Evolutionary conservation across 2,797 vertebrate genomes (phyloP).

Genomic region (Enteromius argenteus): DNA sequence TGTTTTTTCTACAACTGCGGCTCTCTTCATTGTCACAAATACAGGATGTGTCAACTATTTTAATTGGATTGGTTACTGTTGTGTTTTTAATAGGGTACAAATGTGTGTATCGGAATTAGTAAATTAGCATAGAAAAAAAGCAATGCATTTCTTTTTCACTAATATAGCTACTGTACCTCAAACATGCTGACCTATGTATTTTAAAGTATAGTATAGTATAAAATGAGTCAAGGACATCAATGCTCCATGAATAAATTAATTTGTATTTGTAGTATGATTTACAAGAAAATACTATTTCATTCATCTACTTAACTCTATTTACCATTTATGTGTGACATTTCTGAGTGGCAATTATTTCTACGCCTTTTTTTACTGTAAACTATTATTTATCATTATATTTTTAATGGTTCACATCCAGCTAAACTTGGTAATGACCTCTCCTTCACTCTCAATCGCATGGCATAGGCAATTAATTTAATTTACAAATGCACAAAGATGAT

Average conservation of each 20-base stretch:
- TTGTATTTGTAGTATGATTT: not conserved
- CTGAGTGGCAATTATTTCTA: not conserved
- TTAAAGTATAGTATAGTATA: not conserved
- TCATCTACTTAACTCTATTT: not conserved
- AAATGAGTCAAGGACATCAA: too few relatives aligned
- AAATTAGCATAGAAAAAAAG: not conserved
- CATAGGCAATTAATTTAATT: not conserved
- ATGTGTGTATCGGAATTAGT: not conserved
- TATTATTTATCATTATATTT: not conserved
- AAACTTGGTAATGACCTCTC: not conserved
- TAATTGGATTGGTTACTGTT: not conserved
- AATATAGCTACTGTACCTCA: not conserved
- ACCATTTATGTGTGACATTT: not conserved
- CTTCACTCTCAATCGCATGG: not conserved
- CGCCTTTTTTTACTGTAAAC: not conserved
- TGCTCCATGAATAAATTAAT: not conserved
- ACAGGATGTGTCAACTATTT: not conserved
- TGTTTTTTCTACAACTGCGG: not conserved
- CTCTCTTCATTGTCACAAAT: too few relatives aligned
- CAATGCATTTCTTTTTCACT: not conserved
- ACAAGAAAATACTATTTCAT: not conserved
- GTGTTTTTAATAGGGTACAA: not conserved
- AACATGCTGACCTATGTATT: not conserved
- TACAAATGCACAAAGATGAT: not conserved
- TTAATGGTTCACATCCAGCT: not conserved